Conservation (phyloP, 2,797 vertebrate species). For the Masticophis lateralis region DNA sequence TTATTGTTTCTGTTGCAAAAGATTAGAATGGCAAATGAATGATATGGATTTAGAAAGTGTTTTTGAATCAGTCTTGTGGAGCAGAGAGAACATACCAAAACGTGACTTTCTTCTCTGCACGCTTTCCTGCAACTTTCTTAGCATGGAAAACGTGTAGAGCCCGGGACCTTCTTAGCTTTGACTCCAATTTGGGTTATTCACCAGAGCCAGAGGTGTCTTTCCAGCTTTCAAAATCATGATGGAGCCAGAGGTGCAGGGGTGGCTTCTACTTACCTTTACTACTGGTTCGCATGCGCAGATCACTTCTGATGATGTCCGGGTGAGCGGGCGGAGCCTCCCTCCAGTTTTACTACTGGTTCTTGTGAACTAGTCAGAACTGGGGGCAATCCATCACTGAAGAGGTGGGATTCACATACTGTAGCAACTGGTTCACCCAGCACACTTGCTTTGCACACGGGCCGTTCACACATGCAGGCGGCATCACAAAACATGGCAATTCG, state of each 20-base stretch:
- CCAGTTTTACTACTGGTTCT: too few species aligned
- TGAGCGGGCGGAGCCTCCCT: too few species aligned
- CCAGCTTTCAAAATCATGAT: neutral
- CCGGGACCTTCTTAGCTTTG: neutral
- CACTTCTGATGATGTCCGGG: too few species aligned
- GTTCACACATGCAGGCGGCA: too few species aligned
- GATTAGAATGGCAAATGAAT: neutral
- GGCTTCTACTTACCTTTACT: too few species aligned
- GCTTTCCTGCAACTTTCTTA: neutral
- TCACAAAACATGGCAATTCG: too few species aligned
- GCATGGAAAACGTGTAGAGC: neutral
- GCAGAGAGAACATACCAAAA: neutral
- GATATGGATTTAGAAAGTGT: neutral
- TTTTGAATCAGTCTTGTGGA: neutral
- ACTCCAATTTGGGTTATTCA: neutral
- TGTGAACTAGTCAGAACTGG: too few species aligned
- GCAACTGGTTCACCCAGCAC: too few species aligned
- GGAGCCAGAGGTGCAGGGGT: neutral
- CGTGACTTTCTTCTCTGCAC: neutral
- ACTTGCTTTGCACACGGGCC: too few species aligned
- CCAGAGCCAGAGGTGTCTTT: neutral
- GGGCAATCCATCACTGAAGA: too few species aligned
- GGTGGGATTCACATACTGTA: too few species aligned
- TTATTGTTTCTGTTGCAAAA: neutral
- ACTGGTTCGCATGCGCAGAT: too few species aligned